phyloP scores from a whole-genome alignment of 1,140 invertebrate genomes.

The Trichonephila inaurata region DNA sequence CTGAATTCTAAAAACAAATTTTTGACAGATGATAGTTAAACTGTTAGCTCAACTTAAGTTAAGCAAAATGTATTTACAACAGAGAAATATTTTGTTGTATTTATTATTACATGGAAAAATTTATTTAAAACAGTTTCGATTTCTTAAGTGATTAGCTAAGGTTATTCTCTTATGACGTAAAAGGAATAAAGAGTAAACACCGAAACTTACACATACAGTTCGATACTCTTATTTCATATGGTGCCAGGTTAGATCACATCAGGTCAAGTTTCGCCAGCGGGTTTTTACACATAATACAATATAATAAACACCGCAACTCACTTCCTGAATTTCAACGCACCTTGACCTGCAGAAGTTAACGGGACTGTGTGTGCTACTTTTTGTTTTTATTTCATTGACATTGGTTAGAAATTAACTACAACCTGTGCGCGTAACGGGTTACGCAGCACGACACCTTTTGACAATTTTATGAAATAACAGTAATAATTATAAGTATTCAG shows the following conservation, averaged over 20 bases:
- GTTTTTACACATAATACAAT: neutral
- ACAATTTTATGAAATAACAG: too few relatives aligned
- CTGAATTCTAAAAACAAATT: too few relatives aligned
- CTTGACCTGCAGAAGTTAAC: conserved; percentile 57
- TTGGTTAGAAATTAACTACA: conserved; percentile 12
- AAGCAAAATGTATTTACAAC: neutral
- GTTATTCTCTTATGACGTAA: neutral
- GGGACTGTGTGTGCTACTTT: conserved; percentile 12
- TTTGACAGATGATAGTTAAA: too few relatives aligned
- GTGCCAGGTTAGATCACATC: conserved; percentile 51
- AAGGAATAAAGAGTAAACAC: neutral
- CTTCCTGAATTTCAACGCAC: conserved; percentile 56
- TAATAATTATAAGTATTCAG: neutral
- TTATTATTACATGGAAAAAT: neutral
- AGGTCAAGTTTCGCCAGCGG: conserved; percentile 57
- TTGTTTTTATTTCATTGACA: neutral
- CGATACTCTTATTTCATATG: neutral
- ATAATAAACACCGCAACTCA: conserved; percentile 42
- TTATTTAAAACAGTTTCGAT: neutral
- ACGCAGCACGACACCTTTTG: neutral
- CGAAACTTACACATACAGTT: neutral
- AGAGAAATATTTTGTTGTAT: neutral
- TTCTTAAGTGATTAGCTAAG: neutral
- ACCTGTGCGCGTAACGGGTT: neutral
- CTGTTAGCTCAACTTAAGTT: neutral